Base-by-base conservation (phyloP, 2,113 vertebrate species). In the Mellivora capensis region DNA sequence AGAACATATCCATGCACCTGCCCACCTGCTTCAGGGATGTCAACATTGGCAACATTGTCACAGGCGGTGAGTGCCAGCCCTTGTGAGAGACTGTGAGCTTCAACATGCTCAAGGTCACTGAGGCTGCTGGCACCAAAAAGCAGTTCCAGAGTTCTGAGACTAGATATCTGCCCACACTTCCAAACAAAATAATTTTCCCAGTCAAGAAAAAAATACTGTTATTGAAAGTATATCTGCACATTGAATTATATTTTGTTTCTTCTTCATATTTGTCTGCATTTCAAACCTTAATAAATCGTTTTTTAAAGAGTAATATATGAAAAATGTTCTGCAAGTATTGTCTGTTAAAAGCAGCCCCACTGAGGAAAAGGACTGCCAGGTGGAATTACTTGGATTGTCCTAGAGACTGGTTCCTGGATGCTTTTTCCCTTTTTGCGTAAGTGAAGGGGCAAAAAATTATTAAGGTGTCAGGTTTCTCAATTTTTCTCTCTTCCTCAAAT, bases 1-100 rank as follows among this genome's bases (percentile, higher is more conserved):
- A 99, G 99, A 99, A 99, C 99, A 99, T 99, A 99, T 99, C 99
- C 0, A 99, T 99, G 91, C 99, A 99, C 85, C 98, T 99, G 99
- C 99, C 0, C 99, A 99, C 99, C 44, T 99, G 99, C 97, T 99
- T 99, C 98, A 99, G 99, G 99, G 37, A 25, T 72, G 69, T 72
- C 21, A 72, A 72, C 37, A 72, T 72, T 72, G 69, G 5, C 21
- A 72, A 72, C 69, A 25, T 39, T 39, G 69, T 39, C 37, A 39
- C 69, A 72, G 11, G 12, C 10, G 11, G 10, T 25, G 2, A 39
- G 21, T 39, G 69, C 37, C 69, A 72, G 69, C 21, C 69, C 69
- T 72, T 72, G 37, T 25, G 69, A 72, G 69, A 72, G 37, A 72
- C 37, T 72, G 37, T 72, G 37, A 25, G 69, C 11, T 72, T 72